phyloP scores from a whole-genome alignment of 2,113 vertebrate species.

The Heliornis fulica region DNA sequence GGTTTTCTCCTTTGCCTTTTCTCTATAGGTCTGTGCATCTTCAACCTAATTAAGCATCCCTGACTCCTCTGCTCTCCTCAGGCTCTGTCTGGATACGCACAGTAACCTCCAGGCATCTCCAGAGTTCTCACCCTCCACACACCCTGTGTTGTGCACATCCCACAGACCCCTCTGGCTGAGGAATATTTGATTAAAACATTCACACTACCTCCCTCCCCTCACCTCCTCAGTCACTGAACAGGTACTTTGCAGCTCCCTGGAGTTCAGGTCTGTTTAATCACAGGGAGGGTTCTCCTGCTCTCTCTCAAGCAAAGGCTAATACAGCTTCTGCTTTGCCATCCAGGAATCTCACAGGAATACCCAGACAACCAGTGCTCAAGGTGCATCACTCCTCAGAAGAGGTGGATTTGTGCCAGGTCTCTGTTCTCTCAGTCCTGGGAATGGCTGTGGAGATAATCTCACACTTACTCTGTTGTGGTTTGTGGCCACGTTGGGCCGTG shows the following conservation, averaged over 20 bases:
- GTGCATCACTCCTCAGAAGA: background rate
- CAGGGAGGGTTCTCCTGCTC: background rate
- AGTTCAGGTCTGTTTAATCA: background rate
- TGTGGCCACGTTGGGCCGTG: background rate
- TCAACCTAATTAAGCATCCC: background rate
- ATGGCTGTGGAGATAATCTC: background rate
- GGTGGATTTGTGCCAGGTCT: background rate
- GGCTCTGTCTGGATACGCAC: background rate
- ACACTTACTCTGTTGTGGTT: rapidly evolving
- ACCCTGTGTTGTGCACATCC: background rate
- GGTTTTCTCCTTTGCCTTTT: background rate
- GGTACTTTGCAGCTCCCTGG: background rate
- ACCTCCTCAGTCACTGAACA: background rate
- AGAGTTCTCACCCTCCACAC: background rate
- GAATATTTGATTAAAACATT: background rate
- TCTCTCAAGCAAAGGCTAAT: background rate
- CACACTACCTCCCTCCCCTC: background rate
- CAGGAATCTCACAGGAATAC: background rate
- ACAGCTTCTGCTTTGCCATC: background rate
- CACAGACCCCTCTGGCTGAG: background rate
- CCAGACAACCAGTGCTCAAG: background rate
- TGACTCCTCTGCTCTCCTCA: background rate
- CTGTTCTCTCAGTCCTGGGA: background rate
- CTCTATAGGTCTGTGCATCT: background rate
- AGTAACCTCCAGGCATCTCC: background rate